Base-by-base conservation (phyloP, 2,888 invertebrate genomes). In the Conchocele bisecta region DNA sequence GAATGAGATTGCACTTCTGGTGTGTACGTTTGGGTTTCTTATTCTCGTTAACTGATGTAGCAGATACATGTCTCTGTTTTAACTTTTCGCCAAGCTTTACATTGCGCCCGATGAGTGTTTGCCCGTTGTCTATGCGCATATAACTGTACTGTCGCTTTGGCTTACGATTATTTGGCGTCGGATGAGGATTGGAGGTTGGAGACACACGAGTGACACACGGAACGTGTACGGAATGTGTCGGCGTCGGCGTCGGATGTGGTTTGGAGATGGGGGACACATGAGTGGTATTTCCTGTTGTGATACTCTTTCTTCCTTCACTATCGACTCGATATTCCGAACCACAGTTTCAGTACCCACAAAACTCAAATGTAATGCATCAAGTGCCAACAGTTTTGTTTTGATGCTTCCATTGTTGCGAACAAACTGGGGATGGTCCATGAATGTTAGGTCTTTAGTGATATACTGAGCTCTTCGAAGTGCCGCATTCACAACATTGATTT, bases 381-480 rank as follows among this genome's bases (percentile, higher is more conserved):
- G 29, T n/a, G 24, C 48, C 11, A 48, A 17, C 20, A 48, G 20
- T 3, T 28, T 29, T 15, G 28, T 31, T 17, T 13, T 3, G 5
- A 48, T 48, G 29, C n/a, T 26, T 6, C 48, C 48, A 15, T 3
- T 4, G 9, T 15, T 2, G 2, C 3, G n/a, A 4, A 48, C 48
- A 26, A 48, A 48, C n/a, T 48, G 48, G 2, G 48, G 48, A 26
- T 48, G 48, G 28, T 48, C 48, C 6, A 48, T n/a, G 4, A 48
- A 28, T 29, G 5, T 29, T 31, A 48, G 15, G n/a, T 26, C 31
- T 6, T 26, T 17, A 4, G 3, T 11, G 17, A n/a, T 15, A n/a
- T 48, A 3, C 5, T 28, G 5, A 26, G n/a, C 4, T 24, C 31
- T 13, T 17, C 17, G 28, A 3, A 48, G 28, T 26, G 15, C 2